phyloP scores from a whole-genome alignment of 2,113 vertebrate species.

The Andinoacara biseriatus region DNA sequence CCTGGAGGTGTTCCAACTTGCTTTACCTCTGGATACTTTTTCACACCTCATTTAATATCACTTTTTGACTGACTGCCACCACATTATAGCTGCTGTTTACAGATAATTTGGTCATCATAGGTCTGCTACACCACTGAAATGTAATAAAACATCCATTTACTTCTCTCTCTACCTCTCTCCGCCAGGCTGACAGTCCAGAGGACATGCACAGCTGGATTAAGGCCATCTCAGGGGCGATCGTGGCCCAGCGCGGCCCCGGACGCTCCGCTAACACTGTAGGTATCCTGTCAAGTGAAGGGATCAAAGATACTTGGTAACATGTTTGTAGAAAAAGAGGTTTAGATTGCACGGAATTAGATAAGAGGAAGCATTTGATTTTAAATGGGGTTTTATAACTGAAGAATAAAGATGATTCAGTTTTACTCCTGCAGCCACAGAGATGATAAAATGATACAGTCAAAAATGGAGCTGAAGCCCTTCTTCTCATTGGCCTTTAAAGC shows the following conservation, averaged over 20 bases:
- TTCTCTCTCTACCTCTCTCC: not conserved
- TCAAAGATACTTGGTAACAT: too few species aligned
- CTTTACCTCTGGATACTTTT: too few species aligned
- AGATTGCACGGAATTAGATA: not conserved
- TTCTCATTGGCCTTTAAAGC: not conserved
- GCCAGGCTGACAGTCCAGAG: conserved; percentile 93
- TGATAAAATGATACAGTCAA: not conserved
- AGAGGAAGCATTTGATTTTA: not conserved
- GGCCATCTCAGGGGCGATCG: conserved; percentile 94
- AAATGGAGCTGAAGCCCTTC: not conserved
- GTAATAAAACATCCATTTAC: not conserved
- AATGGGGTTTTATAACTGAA: not conserved
- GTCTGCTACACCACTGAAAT: not conserved
- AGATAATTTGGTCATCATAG: not conserved
- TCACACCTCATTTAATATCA: too few species aligned
- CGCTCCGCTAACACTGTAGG: conserved; percentile 90
- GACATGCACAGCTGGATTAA: conserved; percentile 99
- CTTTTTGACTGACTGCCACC: not conserved
- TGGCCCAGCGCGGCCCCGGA: conserved; percentile 92
- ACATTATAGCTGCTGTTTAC: not conserved
- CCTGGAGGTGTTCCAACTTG: too few species aligned
- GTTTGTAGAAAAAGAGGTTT: not conserved
- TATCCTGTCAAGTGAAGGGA: conserved; percentile 31
- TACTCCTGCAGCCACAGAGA: not conserved
- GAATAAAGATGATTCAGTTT: not conserved